phyloP scores from a whole-genome alignment of 2,797 vertebrate genomes.

The Melanogrammus aeglefinus region DNA sequence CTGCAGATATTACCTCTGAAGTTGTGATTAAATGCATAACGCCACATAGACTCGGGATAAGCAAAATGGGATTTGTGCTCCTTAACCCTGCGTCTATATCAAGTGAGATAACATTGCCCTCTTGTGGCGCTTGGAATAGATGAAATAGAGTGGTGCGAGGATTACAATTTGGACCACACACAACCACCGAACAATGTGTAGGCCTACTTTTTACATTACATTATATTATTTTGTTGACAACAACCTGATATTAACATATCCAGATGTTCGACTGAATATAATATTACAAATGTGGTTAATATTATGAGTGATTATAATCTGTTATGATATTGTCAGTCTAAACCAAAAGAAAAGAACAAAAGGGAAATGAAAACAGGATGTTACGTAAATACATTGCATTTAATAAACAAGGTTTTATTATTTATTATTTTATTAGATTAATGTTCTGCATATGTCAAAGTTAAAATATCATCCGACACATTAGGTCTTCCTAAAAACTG shows the following conservation, averaged over 20 bases:
- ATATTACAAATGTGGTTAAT: not conserved
- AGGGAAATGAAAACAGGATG: not conserved
- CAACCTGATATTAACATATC: too few relatives aligned
- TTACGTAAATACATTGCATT: not conserved
- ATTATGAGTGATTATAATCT: not conserved
- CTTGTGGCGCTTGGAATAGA: constrained; percentile 42
- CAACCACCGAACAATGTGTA: not conserved
- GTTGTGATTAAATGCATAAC: constrained; percentile 68
- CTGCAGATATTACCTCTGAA: constrained; percentile 61
- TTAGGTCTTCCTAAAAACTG: not conserved
- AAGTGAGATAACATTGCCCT: constrained; percentile 50
- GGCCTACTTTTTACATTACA: not conserved
- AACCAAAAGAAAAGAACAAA: not conserved
- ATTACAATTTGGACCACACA: not conserved
- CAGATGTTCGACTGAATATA: too few relatives aligned
- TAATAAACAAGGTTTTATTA: not conserved
- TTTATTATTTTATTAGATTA: too few relatives aligned
- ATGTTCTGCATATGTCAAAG: not conserved
- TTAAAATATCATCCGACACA: not conserved
- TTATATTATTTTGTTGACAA: not conserved
- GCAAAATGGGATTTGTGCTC: constrained; percentile 46
- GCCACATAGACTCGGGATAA: constrained; percentile 56
- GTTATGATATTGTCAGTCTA: not conserved
- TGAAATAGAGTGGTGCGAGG: not conserved
- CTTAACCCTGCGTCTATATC: constrained; percentile 1